These are phyloP conservation scores for Galagoides demidoff DNA, from an alignment of 2,797 vertebrate genomes.

Conservation along the genomic window DNA sequence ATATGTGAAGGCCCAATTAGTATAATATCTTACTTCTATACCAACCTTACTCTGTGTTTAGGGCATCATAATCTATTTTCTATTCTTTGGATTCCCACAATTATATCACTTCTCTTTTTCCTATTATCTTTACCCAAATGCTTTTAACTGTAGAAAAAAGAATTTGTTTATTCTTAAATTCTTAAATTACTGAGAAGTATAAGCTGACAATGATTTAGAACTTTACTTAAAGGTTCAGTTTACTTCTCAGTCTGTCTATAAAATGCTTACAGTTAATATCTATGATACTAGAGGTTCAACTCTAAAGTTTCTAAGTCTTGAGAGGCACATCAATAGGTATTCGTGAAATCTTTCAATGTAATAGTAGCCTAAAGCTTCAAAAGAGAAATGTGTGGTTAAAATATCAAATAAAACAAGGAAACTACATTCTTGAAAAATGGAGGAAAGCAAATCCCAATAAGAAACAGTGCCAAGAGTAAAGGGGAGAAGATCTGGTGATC, in stretches of 20 bases:
- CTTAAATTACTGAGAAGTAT: slow-evolving; percentile 32
- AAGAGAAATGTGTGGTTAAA: neutral
- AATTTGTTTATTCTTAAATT: slow-evolving; percentile 6
- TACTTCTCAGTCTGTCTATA: neutral
- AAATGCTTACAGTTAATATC: neutral
- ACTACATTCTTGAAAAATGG: neutral
- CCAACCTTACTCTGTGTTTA: neutral
- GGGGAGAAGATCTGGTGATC: neutral
- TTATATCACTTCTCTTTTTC: neutral
- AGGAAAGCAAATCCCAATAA: slow-evolving; percentile 34
- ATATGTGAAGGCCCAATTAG: neutral
- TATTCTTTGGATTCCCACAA: neutral
- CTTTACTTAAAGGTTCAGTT: slow-evolving; percentile 42
- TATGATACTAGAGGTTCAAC: neutral
- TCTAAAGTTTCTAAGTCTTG: neutral
- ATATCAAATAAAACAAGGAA: neutral
- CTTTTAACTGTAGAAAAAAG: neutral
- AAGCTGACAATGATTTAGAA: neutral
- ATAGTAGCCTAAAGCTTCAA: neutral
- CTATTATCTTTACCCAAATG: neutral
- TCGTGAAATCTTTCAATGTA: neutral
- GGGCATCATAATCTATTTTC: neutral
- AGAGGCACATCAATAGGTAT: neutral
- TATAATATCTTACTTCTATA: neutral
- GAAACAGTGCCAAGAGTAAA: neutral